These are phyloP conservation scores for Orussus abietinus DNA, from an alignment of 1,140 invertebrate genomes.

Conservation along the genomic window DNA sequence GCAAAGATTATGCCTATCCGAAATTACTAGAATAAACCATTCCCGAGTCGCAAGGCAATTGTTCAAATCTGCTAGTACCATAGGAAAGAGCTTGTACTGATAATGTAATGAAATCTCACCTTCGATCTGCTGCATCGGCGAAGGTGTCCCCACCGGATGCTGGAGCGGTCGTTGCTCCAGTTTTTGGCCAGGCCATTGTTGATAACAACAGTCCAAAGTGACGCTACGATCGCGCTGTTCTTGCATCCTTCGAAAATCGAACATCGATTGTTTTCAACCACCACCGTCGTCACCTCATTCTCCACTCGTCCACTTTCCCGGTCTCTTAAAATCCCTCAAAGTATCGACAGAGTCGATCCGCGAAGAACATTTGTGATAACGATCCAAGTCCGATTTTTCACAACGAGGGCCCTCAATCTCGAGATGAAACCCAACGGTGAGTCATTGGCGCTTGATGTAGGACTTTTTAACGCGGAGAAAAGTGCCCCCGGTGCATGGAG, in stretches of 20 bases:
- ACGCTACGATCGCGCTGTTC: conserved; percentile 33
- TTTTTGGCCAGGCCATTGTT: conserved; percentile 36
- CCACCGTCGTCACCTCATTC: conserved; percentile 4
- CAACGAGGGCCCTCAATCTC: too few relatives aligned
- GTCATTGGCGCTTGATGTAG: too few relatives aligned
- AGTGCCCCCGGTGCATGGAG: too few relatives aligned
- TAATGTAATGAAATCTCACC: conserved; percentile 22
- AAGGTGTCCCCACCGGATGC: conserved; percentile 30
- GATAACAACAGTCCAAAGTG: conserved; percentile 36
- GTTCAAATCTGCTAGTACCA: conserved; percentile 3
- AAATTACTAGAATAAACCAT: background rate
- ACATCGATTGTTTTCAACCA: conserved; percentile 3
- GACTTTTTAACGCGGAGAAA: too few relatives aligned
- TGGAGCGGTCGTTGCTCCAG: conserved; percentile 26
- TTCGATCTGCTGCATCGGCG: conserved; percentile 53
- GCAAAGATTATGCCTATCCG: background rate
- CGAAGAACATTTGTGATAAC: conserved; percentile 1
- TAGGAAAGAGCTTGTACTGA: background rate
- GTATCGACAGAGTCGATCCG: conserved; percentile 11
- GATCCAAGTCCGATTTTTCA: background rate
- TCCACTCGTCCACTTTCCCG: conserved; percentile 1
- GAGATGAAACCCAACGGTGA: too few relatives aligned
- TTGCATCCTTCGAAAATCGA: conserved; percentile 22
- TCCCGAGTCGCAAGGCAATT: too few relatives aligned
- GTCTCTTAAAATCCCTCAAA: conserved; percentile 4